phyloP scores from a whole-genome alignment of 2,113 vertebrate species.

The Rhabdornis inornatus region DNA sequence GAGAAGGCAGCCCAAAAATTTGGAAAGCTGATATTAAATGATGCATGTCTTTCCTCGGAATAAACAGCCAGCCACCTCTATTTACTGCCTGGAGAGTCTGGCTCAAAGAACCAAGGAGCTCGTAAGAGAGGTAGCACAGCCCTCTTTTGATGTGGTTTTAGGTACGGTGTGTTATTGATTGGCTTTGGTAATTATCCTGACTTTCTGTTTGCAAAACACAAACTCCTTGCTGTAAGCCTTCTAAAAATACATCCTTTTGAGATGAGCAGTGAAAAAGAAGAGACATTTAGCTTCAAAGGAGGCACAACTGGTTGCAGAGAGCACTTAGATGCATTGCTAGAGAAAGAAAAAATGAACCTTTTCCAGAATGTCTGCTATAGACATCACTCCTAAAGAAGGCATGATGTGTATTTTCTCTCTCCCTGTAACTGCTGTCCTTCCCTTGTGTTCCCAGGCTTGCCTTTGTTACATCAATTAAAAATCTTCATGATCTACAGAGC shows the following conservation, averaged over 20 bases:
- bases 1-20: not conserved
- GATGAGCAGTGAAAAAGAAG: not conserved
- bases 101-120: not conserved
- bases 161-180: constrained; percentile 18
- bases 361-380: not conserved
- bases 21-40: constrained; percentile 25
- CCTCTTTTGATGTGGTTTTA: constrained; percentile 25
- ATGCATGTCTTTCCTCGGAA: constrained; percentile 5
- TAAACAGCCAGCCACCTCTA: constrained; percentile 9
- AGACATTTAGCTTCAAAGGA: not conserved
- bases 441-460: not conserved
- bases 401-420: not conserved
- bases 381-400: constrained; percentile 5
- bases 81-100: constrained; percentile 11
- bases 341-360: not conserved
- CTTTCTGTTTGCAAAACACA: constrained; percentile 18
- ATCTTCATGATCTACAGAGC: not conserved
- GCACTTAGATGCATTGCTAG: not conserved
- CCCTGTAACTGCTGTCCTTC: not conserved
- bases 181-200: not conserved
- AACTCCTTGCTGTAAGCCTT: not conserved
- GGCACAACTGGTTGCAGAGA: not conserved
- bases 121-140: not conserved
- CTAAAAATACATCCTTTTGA: constrained; percentile 33
- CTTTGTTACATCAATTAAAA: constrained; percentile 20